phyloP scores from a whole-genome alignment of 1,140 invertebrate species.

The Streblospio benedicti region DNA sequence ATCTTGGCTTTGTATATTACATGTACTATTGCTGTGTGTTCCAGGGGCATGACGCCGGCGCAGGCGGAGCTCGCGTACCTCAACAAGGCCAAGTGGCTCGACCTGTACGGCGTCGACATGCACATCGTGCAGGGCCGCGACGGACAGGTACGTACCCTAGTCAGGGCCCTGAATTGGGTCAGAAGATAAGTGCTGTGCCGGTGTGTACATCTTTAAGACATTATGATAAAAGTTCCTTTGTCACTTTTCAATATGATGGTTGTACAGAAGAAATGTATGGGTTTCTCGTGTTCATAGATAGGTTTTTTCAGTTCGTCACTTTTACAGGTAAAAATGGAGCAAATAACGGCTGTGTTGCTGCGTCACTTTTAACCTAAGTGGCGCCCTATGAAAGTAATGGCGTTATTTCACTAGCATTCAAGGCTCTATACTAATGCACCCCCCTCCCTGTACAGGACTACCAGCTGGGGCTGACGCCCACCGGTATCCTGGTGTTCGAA shows the following conservation, averaged over 20 bases:
- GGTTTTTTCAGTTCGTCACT: background rate
- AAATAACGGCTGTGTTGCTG: no score
- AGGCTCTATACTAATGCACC: no score
- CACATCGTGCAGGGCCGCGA: slow-evolving; percentile 68
- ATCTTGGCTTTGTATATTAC: no score
- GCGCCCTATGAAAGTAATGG: no score
- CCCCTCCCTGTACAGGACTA: no score
- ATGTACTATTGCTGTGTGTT: no score
- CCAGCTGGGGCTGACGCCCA: slow-evolving; percentile 91
- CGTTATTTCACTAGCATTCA: no score
- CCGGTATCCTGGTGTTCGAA: slow-evolving; percentile 89
- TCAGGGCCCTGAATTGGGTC: background rate
- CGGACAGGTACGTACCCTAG: slow-evolving; percentile 13
- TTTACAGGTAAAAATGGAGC: no score
- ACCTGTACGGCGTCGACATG: slow-evolving; percentile 75
- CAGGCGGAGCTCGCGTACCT: slow-evolving; percentile 65
- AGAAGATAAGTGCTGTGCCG: background rate
- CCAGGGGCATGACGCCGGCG: slow-evolving; percentile 60
- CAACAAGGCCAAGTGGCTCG: slow-evolving; percentile 72
- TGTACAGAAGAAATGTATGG: background rate
- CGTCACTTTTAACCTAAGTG: no score
- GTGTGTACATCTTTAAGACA: slow-evolving; percentile 9
- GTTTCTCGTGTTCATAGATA: background rate
- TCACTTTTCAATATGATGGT: background rate
- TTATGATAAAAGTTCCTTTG: background rate